These are phyloP conservation scores for Ptilonorhynchus violaceus DNA, from an alignment of 2,113 vertebrate species.

Conservation along the genomic window DNA sequence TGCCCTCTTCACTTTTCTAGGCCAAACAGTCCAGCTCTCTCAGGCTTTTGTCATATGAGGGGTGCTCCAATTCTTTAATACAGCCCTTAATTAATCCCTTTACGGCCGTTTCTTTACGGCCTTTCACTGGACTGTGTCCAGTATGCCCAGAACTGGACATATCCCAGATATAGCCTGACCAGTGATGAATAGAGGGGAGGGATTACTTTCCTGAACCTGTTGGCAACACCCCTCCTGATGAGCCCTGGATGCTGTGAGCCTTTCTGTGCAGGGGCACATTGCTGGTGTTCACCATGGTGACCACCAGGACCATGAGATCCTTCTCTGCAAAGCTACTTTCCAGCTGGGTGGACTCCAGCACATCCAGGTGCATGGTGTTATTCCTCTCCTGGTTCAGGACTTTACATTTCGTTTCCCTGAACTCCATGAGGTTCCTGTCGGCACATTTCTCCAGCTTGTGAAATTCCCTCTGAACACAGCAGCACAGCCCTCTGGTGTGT, in stretches of 20 bases:
- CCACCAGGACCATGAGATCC: rapidly evolving
- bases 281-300: neutral
- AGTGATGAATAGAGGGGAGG: neutral
- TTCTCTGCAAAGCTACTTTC: neutral
- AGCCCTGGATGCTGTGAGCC: neutral
- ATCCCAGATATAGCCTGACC: neutral
- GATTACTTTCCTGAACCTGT: neutral
- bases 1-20: neutral
- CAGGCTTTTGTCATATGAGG: neutral
- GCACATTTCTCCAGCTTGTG: neutral
- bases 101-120: neutral
- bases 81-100: neutral
- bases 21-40: neutral
- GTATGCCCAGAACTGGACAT: neutral
- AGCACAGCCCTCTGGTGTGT: neutral
- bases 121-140: neutral
- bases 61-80: neutral
- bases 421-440: neutral
- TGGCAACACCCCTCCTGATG: neutral
- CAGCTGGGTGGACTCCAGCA: neutral
- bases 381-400: neutral
- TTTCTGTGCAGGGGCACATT: neutral
- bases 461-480: neutral
- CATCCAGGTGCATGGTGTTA: neutral
- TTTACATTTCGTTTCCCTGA: neutral